A percentile compares a stretch with the other conserved stretches of the same genome.
phyloP scores from a whole-genome alignment of 2,113 vertebrate species.

The Melanotaenia duboulayi region DNA sequence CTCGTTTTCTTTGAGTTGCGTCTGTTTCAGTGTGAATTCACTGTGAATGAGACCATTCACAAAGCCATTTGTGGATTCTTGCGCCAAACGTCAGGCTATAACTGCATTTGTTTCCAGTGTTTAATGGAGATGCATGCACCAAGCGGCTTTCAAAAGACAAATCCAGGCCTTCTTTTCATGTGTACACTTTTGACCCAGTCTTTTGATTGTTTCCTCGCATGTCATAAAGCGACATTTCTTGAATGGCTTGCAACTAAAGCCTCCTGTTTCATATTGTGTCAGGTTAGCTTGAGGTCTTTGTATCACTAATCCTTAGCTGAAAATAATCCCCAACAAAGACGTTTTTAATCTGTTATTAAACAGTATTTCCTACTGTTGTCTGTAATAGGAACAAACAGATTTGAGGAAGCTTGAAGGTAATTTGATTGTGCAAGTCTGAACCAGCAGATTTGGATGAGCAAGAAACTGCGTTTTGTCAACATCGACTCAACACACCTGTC shows the following conservation, averaged over 20 bases:
- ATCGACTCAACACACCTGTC: not conserved
- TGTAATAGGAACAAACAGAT: not conserved
- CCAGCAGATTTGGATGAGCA: not conserved
- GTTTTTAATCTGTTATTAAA: not conserved
- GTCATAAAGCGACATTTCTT: not conserved
- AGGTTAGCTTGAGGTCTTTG: slow-evolving; percentile 7
- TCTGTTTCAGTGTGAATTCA: not conserved
- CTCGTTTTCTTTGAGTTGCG: not conserved
- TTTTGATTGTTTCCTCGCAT: slow-evolving; percentile 7
- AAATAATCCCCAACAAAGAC: slow-evolving; percentile 10
- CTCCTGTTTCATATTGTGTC: slow-evolving; percentile 8
- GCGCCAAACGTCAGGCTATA: not conserved
- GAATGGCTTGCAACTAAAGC: not conserved
- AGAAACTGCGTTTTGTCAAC: not conserved
- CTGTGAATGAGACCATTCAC: slow-evolving; percentile 9
- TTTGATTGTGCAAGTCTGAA: not conserved
- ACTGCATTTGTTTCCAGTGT: not conserved
- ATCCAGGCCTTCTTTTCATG: not conserved
- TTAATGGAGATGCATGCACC: not conserved
- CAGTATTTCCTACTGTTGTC: not conserved
- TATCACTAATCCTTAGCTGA: not conserved
- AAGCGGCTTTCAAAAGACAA: not conserved
- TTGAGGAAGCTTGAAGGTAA: not conserved
- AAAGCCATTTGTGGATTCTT: not conserved
- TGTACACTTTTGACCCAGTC: not conserved